Conservation (phyloP, 2,113 vertebrate species). For the Trogon surrucura region DNA sequence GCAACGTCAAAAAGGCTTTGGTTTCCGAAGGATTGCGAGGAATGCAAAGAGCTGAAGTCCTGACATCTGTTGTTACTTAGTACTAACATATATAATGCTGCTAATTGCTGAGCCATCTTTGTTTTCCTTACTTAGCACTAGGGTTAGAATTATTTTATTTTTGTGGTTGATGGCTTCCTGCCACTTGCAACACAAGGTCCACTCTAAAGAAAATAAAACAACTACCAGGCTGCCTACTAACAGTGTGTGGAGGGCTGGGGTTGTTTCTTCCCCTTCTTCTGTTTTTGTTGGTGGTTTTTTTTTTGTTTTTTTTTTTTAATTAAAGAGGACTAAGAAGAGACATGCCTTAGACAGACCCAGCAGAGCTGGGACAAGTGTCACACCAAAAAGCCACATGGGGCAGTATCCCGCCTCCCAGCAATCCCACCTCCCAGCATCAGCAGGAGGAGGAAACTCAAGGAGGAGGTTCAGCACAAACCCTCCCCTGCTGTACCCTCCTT, state of each 20-base stretch:
- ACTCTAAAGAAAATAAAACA: constrained; percentile 81
- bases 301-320: constrained; percentile 4
- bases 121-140: constrained; percentile 84
- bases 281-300: background rate
- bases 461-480: background rate
- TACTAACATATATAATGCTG: constrained; percentile 82
- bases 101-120: constrained; percentile 87
- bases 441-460: background rate
- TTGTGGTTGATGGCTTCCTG: constrained; percentile 81
- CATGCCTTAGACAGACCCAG: background rate
- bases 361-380: background rate
- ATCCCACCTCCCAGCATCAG: background rate
- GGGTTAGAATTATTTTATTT: constrained; percentile 87
- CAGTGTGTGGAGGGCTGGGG: constrained; percentile 13
- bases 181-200: constrained; percentile 81
- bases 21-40: constrained; percentile 76
- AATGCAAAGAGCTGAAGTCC: constrained; percentile 73
- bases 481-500: background rate
- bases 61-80: constrained; percentile 87
- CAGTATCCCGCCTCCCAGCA: background rate
- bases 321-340: constrained; percentile 25
- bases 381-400: background rate
- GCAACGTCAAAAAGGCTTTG: constrained; percentile 70
- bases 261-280: background rate
- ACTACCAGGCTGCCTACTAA: constrained; percentile 72